A percentile compares a stretch with the other conserved stretches of the same genome.
Evolutionary conservation across 1,140 invertebrate genomes (phyloP).

Genomic region (Brachionus rotundiformis): DNA sequence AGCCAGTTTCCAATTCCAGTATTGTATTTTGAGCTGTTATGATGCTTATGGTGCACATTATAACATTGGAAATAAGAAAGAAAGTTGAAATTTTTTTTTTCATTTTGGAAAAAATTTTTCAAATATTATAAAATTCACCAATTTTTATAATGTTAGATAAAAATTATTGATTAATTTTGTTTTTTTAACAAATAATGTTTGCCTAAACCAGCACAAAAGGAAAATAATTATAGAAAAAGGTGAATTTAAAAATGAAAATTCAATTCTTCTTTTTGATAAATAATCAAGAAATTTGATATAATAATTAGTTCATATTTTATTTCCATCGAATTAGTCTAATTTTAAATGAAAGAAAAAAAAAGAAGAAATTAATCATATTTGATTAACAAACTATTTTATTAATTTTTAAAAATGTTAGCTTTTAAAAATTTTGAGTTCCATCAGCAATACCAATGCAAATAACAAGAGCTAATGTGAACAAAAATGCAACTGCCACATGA

Average conservation of each 20-base stretch:
- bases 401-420: not conserved
- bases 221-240: conserved; percentile 19
- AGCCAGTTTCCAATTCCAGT: not conserved
- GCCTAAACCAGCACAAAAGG: not conserved
- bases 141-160: too few species aligned
- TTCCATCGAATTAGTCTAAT: not conserved
- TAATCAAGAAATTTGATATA: conserved; percentile 5
- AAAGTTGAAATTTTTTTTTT: not conserved
- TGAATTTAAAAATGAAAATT: not conserved
- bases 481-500: conserved; percentile 23
- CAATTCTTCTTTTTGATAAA: not conserved
- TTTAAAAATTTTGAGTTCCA: not conserved
- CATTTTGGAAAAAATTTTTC: not conserved
- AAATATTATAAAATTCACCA: too few species aligned
- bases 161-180: not conserved
- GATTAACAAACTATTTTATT: not conserved
- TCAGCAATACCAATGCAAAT: conserved; percentile 42
- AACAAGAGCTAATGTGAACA: conserved; percentile 33
- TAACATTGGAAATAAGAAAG: not conserved
- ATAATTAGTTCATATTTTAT: conserved; percentile 30
- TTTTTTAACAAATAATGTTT: not conserved
- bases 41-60: not conserved
- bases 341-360: not conserved
- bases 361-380: not conserved
- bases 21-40: not conserved